Evolutionary conservation across 2,888 invertebrate species (phyloP).

Genomic region (Philereme vetulata): DNA sequence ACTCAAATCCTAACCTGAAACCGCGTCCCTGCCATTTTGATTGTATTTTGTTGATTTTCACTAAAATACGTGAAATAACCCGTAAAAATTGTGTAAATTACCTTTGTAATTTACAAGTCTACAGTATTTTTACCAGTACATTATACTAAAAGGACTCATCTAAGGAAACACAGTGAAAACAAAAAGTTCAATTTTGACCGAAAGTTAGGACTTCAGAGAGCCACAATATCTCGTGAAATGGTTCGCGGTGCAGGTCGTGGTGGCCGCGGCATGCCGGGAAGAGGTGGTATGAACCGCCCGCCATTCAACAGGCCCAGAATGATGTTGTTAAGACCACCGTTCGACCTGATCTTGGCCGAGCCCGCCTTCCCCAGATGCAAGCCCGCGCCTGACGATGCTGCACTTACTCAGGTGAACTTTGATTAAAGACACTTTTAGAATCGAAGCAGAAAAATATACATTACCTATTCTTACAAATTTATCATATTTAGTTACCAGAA

Average conservation of each 20-base stretch:
- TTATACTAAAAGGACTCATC: not conserved
- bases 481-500: too few species aligned
- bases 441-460: too few species aligned
- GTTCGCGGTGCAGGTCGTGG: conserved; percentile 88
- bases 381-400: conserved; percentile 92
- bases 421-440: not conserved
- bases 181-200: not conserved
- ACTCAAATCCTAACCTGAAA: conserved; percentile 5
- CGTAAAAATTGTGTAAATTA: not conserved
- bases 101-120: not conserved
- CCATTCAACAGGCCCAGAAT: conserved; percentile 74
- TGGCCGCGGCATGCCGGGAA: conserved; percentile 86
- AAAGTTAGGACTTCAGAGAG: not conserved
- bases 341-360: conserved; percentile 94
- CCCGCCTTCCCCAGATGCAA: conserved; percentile 93
- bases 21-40: conserved; percentile 34
- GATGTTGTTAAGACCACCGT: conserved; percentile 88
- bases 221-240: conserved; percentile 70
- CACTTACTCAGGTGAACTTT: conserved; percentile 88
- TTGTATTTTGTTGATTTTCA: conserved; percentile 6
- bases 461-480: too few species aligned
- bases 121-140: not conserved
- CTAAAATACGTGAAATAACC: conserved; percentile 9
- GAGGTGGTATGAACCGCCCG: conserved; percentile 84
- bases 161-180: conserved; percentile 3